Conservation (phyloP, 2,888 invertebrate species). For the Pollenia angustigena region DNA sequence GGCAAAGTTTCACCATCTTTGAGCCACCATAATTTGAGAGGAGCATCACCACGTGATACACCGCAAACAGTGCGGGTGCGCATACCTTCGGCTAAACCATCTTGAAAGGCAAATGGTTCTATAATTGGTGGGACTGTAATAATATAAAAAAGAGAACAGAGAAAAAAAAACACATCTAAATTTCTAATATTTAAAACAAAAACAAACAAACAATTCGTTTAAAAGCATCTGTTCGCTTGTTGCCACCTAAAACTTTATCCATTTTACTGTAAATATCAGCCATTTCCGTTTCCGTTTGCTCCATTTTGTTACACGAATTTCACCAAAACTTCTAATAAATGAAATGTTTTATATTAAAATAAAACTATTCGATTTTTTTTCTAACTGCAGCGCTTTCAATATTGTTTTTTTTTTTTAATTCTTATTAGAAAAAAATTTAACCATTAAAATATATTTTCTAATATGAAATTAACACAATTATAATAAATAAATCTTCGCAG, state of each 20-base stretch:
- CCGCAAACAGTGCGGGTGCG: constrained; percentile 92
- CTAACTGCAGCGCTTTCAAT: constrained; percentile 72
- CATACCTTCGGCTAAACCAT: constrained; percentile 92
- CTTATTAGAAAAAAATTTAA: constrained; percentile 13
- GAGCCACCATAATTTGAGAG: constrained; percentile 91
- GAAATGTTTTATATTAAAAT: constrained; percentile 49
- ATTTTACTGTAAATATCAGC: background rate
- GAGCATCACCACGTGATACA: constrained; percentile 92
- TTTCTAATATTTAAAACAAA: constrained; percentile 56
- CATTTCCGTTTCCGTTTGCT: background rate
- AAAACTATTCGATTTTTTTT: constrained; percentile 45
- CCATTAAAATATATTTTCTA: constrained; percentile 35
- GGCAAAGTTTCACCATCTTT: constrained; percentile 91
- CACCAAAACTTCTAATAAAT: constrained; percentile 42
- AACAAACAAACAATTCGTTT: constrained; percentile 44
- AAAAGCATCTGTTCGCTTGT: constrained; percentile 46
- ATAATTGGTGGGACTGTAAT: constrained; percentile 92
- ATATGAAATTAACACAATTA: constrained; percentile 42
- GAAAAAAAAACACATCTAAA: constrained; percentile 64
- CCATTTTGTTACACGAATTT: constrained; percentile 11
- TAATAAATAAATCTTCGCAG: constrained; percentile 73
- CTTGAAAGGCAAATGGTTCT: constrained; percentile 93
- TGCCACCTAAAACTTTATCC: background rate
- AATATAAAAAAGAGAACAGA: constrained; percentile 71
- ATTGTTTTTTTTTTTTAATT: constrained; percentile 24